Conservation (phyloP, 1,140 invertebrate species). For the Antheraea pernyi region DNA sequence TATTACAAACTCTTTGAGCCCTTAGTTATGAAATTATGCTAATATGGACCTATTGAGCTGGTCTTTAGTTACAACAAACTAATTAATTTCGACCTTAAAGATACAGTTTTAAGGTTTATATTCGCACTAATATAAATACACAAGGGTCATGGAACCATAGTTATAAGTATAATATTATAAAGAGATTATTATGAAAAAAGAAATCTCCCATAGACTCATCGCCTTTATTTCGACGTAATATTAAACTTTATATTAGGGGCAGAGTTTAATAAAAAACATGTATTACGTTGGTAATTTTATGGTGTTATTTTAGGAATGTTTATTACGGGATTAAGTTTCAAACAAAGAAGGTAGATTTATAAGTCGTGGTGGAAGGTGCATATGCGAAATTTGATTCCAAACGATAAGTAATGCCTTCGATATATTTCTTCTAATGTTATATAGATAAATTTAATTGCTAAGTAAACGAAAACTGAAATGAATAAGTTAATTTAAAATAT, state of each 20-base stretch:
- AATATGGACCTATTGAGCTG: constrained; percentile 34
- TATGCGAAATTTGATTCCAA: too few relatives aligned
- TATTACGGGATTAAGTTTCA: background rate
- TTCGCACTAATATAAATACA: constrained; percentile 24
- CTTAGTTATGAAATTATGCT: constrained; percentile 70
- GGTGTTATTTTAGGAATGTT: background rate
- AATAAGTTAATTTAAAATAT: too few relatives aligned
- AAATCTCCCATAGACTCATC: constrained; percentile 51
- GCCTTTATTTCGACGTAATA: constrained; percentile 33
- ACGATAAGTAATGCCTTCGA: too few relatives aligned
- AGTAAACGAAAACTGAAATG: too few relatives aligned
- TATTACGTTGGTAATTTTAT: constrained; percentile 10
- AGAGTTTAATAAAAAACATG: constrained; percentile 49
- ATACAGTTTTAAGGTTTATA: constrained; percentile 29
- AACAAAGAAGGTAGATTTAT: background rate
- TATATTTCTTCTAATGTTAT: too few relatives aligned
- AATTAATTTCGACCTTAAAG: constrained; percentile 26
- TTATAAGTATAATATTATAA: constrained; percentile 41
- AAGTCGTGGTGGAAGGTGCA: too few relatives aligned
- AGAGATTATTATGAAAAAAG: constrained; percentile 63
- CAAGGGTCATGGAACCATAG: constrained; percentile 34
- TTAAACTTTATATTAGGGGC: constrained; percentile 34
- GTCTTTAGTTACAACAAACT: background rate
- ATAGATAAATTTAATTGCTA: too few relatives aligned
- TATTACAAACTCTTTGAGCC: constrained; percentile 49